phyloP scores from a whole-genome alignment of 1,140 invertebrate genomes.

The Helicoverpa zea region DNA sequence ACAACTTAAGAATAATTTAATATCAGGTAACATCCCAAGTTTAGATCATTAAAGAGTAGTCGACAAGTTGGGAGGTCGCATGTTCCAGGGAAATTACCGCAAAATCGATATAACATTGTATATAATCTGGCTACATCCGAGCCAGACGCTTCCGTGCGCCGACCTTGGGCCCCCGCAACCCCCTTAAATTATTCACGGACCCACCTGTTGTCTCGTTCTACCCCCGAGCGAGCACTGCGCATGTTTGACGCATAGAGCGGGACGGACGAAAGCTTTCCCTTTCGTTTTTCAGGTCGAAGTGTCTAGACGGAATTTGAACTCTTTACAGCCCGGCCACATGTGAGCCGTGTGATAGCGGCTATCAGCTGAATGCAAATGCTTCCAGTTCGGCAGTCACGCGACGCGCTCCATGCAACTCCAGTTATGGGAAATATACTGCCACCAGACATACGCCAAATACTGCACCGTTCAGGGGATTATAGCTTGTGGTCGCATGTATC shows the following conservation, averaged over 20 bases:
- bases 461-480: not conserved
- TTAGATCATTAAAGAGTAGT: constrained; percentile 46
- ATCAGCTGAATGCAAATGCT: constrained; percentile 47
- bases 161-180: constrained; percentile 75
- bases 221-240: constrained; percentile 68
- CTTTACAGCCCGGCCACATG: constrained; percentile 68
- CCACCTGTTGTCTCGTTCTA: constrained; percentile 75
- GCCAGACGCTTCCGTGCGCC: constrained; percentile 82
- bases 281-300: constrained; percentile 77
- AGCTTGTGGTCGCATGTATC: constrained; percentile 6
- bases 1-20: constrained; percentile 31
- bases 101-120: constrained; percentile 72
- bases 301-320: constrained; percentile 84
- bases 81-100: constrained; percentile 62
- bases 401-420: constrained; percentile 5
- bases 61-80: constrained; percentile 42
- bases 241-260: constrained; percentile 75
- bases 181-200: constrained; percentile 54
- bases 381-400: constrained; percentile 28
- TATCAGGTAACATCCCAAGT: constrained; percentile 43
- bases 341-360: constrained; percentile 47
- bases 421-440: not conserved
- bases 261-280: constrained; percentile 67
- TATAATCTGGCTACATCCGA: constrained; percentile 75
- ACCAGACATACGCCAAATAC: not conserved